phyloP scores from a whole-genome alignment of 2,113 vertebrate species.

The Oxygymnocypris stewartii region DNA sequence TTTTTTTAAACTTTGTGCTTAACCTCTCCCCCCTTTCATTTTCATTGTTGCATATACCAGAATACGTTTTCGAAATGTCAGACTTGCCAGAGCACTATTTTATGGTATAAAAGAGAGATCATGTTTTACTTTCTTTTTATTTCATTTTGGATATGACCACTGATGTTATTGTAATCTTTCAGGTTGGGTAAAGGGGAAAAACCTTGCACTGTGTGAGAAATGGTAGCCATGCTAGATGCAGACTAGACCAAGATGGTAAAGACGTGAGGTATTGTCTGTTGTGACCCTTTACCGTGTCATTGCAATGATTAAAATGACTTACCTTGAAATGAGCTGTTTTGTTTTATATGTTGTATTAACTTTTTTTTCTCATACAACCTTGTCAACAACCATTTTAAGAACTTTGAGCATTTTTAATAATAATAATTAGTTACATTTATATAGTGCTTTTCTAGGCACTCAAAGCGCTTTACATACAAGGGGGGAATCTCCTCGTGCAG shows the following conservation, averaged over 20 bases:
- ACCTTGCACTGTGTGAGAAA: slow-evolving; percentile 58
- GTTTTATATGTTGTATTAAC: background rate
- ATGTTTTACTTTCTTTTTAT: slow-evolving; percentile 43
- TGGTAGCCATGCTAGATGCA: slow-evolving; percentile 47
- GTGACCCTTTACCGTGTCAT: slow-evolving; percentile 50
- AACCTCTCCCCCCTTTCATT: background rate
- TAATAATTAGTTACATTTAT: no score
- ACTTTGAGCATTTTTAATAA: background rate
- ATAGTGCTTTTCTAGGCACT: no score
- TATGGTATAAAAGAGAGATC: slow-evolving; percentile 28
- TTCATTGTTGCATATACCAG: background rate
- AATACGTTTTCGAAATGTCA: slow-evolving; percentile 23
- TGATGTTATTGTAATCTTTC: slow-evolving; percentile 54
- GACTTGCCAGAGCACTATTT: background rate
- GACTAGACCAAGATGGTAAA: slow-evolving; percentile 50
- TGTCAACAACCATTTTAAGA: no score
- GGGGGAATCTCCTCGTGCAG: no score
- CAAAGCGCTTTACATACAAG: no score
- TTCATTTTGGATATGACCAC: slow-evolving; percentile 54
- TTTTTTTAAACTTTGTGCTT: background rate
- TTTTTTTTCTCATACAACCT: background rate
- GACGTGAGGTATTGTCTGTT: slow-evolving; percentile 55
- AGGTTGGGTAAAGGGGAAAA: slow-evolving; percentile 45
- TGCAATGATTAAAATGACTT: slow-evolving; percentile 66
- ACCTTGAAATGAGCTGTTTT: slow-evolving; percentile 37